Evolutionary conservation across 2,113 vertebrate species (phyloP), one percentile per base, ranked within the genome.

Genomic region (Bungarus multicinctus): DNA sequence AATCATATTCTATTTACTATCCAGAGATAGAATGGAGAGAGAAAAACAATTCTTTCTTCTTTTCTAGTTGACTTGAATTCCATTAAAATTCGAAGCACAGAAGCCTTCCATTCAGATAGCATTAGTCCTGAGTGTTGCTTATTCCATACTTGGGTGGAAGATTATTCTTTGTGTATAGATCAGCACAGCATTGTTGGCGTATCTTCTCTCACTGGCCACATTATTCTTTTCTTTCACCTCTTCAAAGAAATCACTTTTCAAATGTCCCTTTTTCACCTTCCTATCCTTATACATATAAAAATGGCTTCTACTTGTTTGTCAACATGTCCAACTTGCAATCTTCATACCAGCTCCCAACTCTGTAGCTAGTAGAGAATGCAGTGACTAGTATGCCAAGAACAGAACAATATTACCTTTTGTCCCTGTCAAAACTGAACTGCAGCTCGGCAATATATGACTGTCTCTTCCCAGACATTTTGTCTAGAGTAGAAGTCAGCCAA

Each of bases 91-190:
- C 88, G 25, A 91, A 30, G 81, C 90, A 60, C 91, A 91, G 34
- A 89, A 58, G 18, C 64, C n/a, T 81, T 89, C 53, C 47, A 90
- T 52, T 52, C 89, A 90, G 89, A 87, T 45, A 53, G 88, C 23
- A 91, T 94, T 69, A 94, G 93, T 91, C 91, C 92, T 89, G 50
- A 60, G 50, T 85, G 54, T 86, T 88, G 20, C 50, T 91, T 87
- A 85, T 89, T 89, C 47, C n/a, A 34, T 54, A 55, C 54, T 89
- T 89, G 43, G 47, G n/a, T 89, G n/a, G 10, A 91, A 50, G 34
- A 85, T 89, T 88, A 90, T 89, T 93, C 12, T 74, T 90, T 47
- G 22, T 91, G 91, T 87, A 55, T 93, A 85, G 34, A 87, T 94
- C 89, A 64, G 39, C 47, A 45, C 91, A 86, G 55, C n/a, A 89